Evolutionary conservation across 2,888 invertebrate species (phyloP).

Genomic region (Lasioglossum marginatum): DNA sequence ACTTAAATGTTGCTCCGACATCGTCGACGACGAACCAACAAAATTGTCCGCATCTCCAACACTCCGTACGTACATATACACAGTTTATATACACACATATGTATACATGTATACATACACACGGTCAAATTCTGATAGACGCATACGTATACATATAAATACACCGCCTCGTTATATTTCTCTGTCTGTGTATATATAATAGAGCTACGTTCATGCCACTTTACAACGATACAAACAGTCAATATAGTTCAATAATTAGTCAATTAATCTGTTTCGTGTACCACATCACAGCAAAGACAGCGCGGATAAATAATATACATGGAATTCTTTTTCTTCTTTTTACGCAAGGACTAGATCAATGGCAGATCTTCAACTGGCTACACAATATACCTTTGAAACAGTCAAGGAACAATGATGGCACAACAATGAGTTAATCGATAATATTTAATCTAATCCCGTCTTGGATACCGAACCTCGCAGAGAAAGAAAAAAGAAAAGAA

Average conservation of each 20-base stretch:
- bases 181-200: conserved; percentile 56
- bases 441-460: conserved; percentile 27
- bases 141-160: conserved; percentile 38
- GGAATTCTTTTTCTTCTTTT: conserved; percentile 16
- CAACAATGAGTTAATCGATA: conserved; percentile 49
- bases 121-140: conserved; percentile 35
- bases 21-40: conserved; percentile 15
- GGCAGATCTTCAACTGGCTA: conserved; percentile 51
- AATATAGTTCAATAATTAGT: conserved; percentile 67
- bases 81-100: conserved; percentile 45
- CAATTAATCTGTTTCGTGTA: conserved; percentile 57
- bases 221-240: conserved; percentile 80
- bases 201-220: conserved; percentile 72
- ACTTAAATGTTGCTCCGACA: background rate
- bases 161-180: conserved; percentile 41
- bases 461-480: conserved; percentile 10
- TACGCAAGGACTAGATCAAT: conserved; percentile 46
- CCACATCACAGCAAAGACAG: conserved; percentile 58
- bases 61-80: conserved; percentile 37
- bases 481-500: background rate
- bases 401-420: conserved; percentile 60
- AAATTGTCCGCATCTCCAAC: conserved; percentile 20
- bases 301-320: conserved; percentile 61
- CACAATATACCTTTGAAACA: conserved; percentile 29
- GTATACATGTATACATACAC: conserved; percentile 60